phyloP scores from a whole-genome alignment of 2,113 vertebrate genomes.

The Macheiramphus alcinus region DNA sequence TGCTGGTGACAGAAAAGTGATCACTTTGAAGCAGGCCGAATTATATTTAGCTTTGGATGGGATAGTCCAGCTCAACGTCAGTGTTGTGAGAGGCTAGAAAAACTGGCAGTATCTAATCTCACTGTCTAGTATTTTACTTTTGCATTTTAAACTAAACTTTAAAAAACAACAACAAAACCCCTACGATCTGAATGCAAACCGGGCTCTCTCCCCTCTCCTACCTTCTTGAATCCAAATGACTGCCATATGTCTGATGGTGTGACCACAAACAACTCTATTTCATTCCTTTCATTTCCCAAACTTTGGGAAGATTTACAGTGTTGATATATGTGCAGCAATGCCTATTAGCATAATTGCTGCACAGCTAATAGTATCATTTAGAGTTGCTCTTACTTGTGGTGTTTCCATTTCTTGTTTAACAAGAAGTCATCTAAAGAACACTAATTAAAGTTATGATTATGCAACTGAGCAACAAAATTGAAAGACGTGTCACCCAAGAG shows the following conservation, averaged over 20 bases:
- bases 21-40: neutral
- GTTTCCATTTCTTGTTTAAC: neutral
- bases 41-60: neutral
- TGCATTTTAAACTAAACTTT: neutral
- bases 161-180: neutral
- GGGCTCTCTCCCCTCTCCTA: neutral
- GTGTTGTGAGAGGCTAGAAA: neutral
- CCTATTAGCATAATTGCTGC: neutral
- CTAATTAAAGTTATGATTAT: neutral
- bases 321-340: neutral
- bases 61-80: neutral
- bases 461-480: neutral
- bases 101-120: neutral
- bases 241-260: neutral
- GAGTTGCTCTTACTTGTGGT: neutral
- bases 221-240: neutral
- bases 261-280: neutral
- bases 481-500: fast-evolving
- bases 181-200: neutral
- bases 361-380: neutral
- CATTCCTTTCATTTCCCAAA: neutral
- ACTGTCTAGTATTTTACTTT: neutral
- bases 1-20: neutral
- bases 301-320: neutral
- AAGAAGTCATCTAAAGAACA: neutral